Percentiles rank a stretch among this genome's conserved stretches.
These are phyloP conservation scores for Dusona sp. DNA, from an alignment of 2,888 invertebrate genomes.

Conservation along the genomic window DNA sequence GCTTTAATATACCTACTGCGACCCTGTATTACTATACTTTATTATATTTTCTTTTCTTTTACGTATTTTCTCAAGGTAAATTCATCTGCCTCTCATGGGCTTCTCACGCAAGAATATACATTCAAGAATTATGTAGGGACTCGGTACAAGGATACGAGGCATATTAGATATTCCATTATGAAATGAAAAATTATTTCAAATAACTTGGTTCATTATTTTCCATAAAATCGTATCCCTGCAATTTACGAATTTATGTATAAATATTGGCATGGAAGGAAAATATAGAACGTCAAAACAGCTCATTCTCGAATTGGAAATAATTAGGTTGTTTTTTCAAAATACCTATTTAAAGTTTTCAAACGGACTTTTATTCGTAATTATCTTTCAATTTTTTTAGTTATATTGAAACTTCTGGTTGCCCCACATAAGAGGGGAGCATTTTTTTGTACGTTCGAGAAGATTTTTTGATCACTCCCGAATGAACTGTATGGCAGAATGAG, in stretches of 20 bases:
- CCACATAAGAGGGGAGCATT: neutral
- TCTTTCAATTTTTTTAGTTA: neutral
- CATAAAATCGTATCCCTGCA: neutral
- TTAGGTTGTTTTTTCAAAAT: neutral
- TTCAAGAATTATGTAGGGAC: constrained; percentile 19
- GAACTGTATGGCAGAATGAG: neutral
- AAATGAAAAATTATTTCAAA: constrained; percentile 27
- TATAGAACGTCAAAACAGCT: neutral
- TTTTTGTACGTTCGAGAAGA: constrained; percentile 23
- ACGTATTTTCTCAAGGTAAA: constrained; percentile 38
- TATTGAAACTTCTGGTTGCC: neutral
- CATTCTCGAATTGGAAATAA: neutral
- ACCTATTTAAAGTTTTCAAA: neutral
- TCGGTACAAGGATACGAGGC: constrained; percentile 16
- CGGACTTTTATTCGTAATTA: neutral
- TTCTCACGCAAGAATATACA: constrained; percentile 31
- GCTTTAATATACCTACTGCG: constrained; percentile 49
- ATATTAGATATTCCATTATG: constrained; percentile 24
- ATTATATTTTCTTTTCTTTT: constrained; percentile 43
- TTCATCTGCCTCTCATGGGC: constrained; percentile 25
- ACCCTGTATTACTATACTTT: constrained; percentile 35
- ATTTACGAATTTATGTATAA: neutral
- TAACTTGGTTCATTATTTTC: neutral
- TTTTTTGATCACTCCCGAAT: constrained; percentile 18
- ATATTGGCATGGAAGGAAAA: neutral